Conservation (phyloP, 2,797 vertebrate genomes). For the Meda fulgida region DNA sequence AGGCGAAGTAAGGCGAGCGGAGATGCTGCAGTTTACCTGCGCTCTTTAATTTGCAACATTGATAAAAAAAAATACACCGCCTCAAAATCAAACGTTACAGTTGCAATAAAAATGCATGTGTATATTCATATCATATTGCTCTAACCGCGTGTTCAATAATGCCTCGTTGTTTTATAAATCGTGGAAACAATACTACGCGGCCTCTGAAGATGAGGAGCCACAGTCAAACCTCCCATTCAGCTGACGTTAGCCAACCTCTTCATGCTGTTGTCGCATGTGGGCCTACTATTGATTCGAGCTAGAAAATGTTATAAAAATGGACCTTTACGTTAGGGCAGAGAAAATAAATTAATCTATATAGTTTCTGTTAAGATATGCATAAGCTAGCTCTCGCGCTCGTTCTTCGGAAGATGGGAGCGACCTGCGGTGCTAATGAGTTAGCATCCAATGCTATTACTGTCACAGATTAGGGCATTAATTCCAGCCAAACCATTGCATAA, state of each 20-base stretch:
- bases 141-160: not conserved
- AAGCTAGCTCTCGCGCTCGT: conserved; percentile 8
- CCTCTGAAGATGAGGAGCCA: conserved; percentile 16
- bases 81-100: not conserved
- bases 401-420: conserved; percentile 27
- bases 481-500: not conserved
- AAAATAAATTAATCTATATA: not conserved
- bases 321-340: not conserved
- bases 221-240: conserved; percentile 34
- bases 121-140: no score
- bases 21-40: not conserved
- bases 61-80: not conserved
- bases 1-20: no score
- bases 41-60: not conserved
- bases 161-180: not conserved
- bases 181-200: conserved; percentile 40
- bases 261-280: conserved; percentile 54
- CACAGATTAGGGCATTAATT: conserved; percentile 1
- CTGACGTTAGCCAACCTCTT: conserved; percentile 52
- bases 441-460: conserved; percentile 20
- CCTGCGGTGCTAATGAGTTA: conserved; percentile 49
- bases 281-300: conserved; percentile 21
- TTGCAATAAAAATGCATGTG: not conserved
- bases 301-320: not conserved
- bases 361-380: not conserved